phyloP scores from a whole-genome alignment of 2,113 vertebrate species.

The Typhlomys cinereus region DNA sequence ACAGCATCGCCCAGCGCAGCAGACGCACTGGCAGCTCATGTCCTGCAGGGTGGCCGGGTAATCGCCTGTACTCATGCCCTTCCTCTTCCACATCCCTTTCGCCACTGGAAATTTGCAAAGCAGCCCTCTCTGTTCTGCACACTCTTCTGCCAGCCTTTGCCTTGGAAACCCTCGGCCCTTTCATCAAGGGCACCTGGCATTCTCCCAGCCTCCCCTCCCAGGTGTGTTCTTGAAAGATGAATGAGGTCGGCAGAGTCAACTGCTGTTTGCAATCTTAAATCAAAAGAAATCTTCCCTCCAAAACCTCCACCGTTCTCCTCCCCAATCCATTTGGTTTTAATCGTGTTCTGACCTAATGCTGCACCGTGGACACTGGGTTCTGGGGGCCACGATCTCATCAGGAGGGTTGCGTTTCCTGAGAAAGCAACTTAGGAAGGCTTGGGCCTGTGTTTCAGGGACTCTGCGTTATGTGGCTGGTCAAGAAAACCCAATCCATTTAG shows the following conservation, averaged over 20 bases:
- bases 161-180: background rate
- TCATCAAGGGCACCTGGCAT: background rate
- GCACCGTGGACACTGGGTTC: conserved; percentile 27
- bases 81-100: background rate
- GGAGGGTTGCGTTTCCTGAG: conserved; percentile 56
- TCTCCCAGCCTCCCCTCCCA: background rate
- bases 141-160: background rate
- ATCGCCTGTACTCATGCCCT: background rate
- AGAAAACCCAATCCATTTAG: background rate
- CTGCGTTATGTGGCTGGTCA: background rate
- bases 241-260: conserved; percentile 55
- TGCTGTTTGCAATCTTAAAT: conserved; percentile 61
- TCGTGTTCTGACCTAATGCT: conserved; percentile 26
- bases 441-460: conserved; percentile 5
- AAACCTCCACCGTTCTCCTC: background rate
- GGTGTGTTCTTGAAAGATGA: conserved; percentile 33
- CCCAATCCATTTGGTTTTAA: conserved; percentile 41
- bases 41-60: rapidly evolving
- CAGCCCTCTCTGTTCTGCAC: background rate
- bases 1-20: background rate
- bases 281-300: conserved; percentile 39
- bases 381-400: conserved; percentile 27
- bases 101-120: background rate
- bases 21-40: background rate
- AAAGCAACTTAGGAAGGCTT: background rate